A percentile compares a stretch with the other conserved stretches of the same genome.
Conservation (phyloP, 2,888 invertebrate genomes). For the Nomada hirtipes region DNA sequence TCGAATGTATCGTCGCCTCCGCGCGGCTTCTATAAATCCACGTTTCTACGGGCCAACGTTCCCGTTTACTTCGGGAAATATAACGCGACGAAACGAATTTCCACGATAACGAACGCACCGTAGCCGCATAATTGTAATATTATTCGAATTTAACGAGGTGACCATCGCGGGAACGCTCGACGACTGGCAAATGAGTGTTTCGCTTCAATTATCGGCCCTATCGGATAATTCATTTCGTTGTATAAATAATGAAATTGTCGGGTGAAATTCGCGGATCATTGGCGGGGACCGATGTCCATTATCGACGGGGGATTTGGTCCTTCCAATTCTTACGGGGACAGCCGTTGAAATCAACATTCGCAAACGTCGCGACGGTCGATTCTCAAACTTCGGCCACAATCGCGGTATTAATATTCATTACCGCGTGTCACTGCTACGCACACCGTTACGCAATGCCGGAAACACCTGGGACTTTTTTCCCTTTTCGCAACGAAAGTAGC, state of each 20-base stretch:
- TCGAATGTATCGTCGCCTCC: conserved; percentile 53
- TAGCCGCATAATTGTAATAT: conserved; percentile 10
- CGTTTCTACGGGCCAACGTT: conserved; percentile 55
- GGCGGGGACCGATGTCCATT: neutral
- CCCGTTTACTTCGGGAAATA: conserved; percentile 30
- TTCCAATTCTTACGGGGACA: neutral
- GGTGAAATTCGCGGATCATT: neutral
- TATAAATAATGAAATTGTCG: too few relatives aligned
- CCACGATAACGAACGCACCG: neutral
- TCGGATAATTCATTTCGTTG: too few relatives aligned
- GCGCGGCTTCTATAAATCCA: conserved; percentile 59
- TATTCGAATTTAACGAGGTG: conserved; percentile 10
- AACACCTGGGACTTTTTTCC: neutral
- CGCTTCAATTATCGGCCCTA: too few relatives aligned
- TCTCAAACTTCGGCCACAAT: conserved; percentile 1
- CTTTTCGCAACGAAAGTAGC: neutral
- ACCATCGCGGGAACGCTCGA: neutral
- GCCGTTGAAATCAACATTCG: neutral
- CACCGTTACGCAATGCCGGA: too few relatives aligned
- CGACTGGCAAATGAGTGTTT: neutral
- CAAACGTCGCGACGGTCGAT: neutral
- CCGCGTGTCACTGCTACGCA: neutral
- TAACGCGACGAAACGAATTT: conserved; percentile 32
- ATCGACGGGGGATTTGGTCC: neutral
- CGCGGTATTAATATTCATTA: conserved; percentile 19